Evolutionary conservation across 2,888 invertebrate species (phyloP).

Genomic region (Athalia rosae): DNA sequence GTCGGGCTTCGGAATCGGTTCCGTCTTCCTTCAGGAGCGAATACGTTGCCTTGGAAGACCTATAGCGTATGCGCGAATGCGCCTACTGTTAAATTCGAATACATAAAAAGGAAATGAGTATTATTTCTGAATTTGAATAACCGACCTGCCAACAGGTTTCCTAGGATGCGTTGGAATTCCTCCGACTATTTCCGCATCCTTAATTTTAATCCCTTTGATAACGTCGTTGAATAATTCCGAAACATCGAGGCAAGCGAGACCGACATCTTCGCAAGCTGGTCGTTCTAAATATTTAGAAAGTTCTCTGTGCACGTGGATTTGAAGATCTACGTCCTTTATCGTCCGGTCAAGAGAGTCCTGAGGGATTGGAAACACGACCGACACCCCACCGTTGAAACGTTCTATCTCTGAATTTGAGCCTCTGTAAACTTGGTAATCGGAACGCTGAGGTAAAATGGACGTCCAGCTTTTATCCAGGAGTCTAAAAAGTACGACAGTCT

Average conservation of each 20-base stretch:
- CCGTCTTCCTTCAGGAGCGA: constrained; percentile 55
- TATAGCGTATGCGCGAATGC: too few species aligned
- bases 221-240: constrained; percentile 64
- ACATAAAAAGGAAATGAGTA: too few species aligned
- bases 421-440: constrained; percentile 59
- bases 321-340: constrained; percentile 55
- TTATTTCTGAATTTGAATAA: too few species aligned
- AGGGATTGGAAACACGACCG: constrained; percentile 63
- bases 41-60: constrained; percentile 59
- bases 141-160: constrained; percentile 54
- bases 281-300: constrained; percentile 62
- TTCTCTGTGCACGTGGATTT: constrained; percentile 59
- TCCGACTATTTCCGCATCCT: constrained; percentile 57
- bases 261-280: constrained; percentile 55
- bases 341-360: constrained; percentile 50
- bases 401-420: constrained; percentile 62
- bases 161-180: constrained; percentile 46
- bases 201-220: constrained; percentile 60
- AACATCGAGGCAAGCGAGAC: constrained; percentile 57
- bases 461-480: constrained; percentile 66
- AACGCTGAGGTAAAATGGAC: constrained; percentile 59
- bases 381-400: constrained; percentile 65
- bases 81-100: too few species aligned
- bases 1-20: constrained; percentile 50
- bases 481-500: constrained; percentile 63